These are phyloP conservation scores for Knipowitschia caucasica DNA, from an alignment of 2,797 vertebrate species.

Conservation along the genomic window DNA sequence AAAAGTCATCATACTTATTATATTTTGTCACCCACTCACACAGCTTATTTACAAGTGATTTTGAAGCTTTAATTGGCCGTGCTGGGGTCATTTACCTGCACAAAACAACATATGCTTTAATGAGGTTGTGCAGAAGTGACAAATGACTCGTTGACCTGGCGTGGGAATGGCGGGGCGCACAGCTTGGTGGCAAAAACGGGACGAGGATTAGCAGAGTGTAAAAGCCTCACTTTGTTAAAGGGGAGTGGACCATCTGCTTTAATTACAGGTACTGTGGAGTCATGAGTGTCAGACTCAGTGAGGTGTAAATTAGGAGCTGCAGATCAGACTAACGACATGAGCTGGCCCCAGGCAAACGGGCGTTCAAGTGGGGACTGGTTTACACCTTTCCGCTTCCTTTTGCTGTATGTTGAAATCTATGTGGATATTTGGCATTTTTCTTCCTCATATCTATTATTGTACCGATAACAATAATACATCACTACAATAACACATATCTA, in stretches of 20 bases:
- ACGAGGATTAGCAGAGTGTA: constrained; percentile 52
- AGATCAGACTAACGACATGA: constrained; percentile 57
- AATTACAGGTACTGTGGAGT: constrained; percentile 73
- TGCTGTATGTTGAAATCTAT: no score
- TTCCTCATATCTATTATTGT: no score
- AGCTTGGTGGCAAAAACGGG: constrained; percentile 46
- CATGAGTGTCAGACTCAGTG: constrained; percentile 54
- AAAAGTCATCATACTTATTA: no score
- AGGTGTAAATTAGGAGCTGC: constrained; percentile 71
- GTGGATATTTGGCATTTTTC: no score
- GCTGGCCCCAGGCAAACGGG: constrained; percentile 39
- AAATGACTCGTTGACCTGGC: constrained; percentile 52
- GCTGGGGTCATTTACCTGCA: constrained; percentile 12
- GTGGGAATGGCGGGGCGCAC: constrained; percentile 44
- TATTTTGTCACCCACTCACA: background rate
- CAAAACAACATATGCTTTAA: constrained; percentile 39
- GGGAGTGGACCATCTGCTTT: constrained; percentile 75
- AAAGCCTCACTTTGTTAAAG: constrained; percentile 56
- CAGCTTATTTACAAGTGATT: background rate
- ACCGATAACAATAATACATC: no score
- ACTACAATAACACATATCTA: no score
- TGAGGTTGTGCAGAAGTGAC: constrained; percentile 41
- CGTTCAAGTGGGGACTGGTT: constrained; percentile 3
- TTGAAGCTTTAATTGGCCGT: background rate
- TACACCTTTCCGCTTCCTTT: no score